A percentile compares a stretch with the other conserved stretches of the same genome.
phyloP scores from a whole-genome alignment of 2,888 invertebrate species.

The Nysson spinosus region DNA sequence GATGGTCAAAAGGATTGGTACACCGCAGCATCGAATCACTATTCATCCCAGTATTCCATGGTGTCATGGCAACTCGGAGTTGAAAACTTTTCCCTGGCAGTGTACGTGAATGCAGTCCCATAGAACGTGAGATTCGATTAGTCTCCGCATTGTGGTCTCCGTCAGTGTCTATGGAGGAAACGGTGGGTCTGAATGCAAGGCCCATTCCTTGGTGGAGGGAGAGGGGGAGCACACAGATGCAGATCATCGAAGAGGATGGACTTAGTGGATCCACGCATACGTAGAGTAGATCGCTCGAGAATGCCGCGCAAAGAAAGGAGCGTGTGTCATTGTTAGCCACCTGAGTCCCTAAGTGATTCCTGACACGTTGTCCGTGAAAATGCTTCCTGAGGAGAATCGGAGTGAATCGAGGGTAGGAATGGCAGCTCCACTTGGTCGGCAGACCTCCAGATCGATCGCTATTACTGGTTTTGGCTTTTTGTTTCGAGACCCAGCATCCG shows the following conservation, averaged over 20 bases:
- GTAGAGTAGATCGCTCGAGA: conserved; percentile 7
- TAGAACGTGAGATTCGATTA: conserved; percentile 64
- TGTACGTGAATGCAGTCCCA: conserved; percentile 31
- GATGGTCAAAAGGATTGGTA: no score
- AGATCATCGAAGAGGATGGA: conserved; percentile 1
- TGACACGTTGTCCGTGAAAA: conserved; percentile 65
- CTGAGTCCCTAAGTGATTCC: conserved; percentile 65
- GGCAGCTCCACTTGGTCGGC: conserved; percentile 18
- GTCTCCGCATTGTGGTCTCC: conserved; percentile 64
- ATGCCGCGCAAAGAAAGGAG: conserved; percentile 27
- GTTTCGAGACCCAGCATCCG: conserved; percentile 29
- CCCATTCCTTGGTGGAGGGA: conserved; percentile 12
- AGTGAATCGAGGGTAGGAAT: conserved; percentile 16
- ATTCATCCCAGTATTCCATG: background rate
- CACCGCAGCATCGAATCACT: no score
- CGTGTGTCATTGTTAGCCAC: conserved; percentile 64
- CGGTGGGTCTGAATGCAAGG: conserved; percentile 43
- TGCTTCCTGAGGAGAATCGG: conserved; percentile 42
- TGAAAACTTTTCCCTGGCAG: conserved; percentile 16
- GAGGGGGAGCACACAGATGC: conserved; percentile 7
- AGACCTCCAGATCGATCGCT: conserved; percentile 42
- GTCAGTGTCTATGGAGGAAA: conserved; percentile 58
- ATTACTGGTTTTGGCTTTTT: conserved; percentile 48
- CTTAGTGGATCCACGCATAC: background rate
- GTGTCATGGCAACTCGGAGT: no score